Percentiles rank a stretch among this genome's conserved stretches.
These are phyloP conservation scores for Latheticus oryzae DNA, from an alignment of 2,888 invertebrate genomes.

Conservation along the genomic window DNA sequence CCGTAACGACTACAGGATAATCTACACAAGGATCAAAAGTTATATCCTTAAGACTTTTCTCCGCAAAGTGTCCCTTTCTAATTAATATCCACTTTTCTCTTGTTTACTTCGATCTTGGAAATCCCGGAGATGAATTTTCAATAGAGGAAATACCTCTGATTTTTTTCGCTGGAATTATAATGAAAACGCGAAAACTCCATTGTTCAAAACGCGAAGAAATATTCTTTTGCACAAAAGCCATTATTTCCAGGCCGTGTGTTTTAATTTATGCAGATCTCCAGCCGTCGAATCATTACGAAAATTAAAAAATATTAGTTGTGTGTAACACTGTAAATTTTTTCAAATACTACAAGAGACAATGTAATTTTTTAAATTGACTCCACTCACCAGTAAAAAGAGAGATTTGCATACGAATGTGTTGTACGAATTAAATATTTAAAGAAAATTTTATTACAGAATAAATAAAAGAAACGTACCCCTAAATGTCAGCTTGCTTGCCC, in stretches of 20 bases:
- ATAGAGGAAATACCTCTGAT: constrained; percentile 8
- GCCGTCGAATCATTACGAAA: constrained; percentile 17
- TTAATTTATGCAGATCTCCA: constrained; percentile 40
- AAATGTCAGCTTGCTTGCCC: constrained; percentile 60
- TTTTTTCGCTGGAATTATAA: constrained; percentile 22
- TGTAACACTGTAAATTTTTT: constrained; percentile 13
- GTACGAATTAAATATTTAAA: constrained; percentile 59
- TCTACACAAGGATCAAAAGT: constrained; percentile 49
- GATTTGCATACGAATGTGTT: constrained; percentile 35
- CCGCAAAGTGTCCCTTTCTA: constrained; percentile 37
- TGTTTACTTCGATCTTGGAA: background rate
- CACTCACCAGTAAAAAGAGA: background rate
- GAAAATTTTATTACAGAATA: constrained; percentile 58
- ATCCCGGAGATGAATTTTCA: constrained; percentile 7
- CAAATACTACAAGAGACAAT: constrained; percentile 4
- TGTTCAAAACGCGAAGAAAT: constrained; percentile 25
- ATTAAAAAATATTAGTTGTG: constrained; percentile 26
- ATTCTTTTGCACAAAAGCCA: constrained; percentile 32
- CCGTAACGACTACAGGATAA: constrained; percentile 46
- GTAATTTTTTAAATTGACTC: constrained; percentile 29
- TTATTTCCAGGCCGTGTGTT: constrained; percentile 32
- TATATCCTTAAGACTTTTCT: constrained; percentile 45
- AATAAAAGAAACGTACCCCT: constrained; percentile 59
- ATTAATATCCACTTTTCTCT: constrained; percentile 37
- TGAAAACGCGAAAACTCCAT: constrained; percentile 29